These are phyloP conservation scores for Ia io DNA, from an alignment of 2,113 vertebrate genomes.

Conservation along the genomic window DNA sequence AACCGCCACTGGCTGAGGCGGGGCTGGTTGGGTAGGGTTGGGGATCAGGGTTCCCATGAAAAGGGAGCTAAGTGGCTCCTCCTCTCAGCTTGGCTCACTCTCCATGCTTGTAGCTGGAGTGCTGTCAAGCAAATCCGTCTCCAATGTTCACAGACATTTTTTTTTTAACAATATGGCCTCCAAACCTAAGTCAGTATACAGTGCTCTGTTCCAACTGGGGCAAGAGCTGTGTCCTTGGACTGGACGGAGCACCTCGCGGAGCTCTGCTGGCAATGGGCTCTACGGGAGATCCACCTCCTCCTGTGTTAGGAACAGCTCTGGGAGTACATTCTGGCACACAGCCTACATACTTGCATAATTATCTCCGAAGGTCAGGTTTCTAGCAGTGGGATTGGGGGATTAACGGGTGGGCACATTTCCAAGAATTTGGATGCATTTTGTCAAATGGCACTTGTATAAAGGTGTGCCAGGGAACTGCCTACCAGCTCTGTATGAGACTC, in stretches of 20 bases:
- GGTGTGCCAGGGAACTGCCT: background rate
- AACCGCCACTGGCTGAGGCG: background rate
- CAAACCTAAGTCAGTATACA: too few species aligned
- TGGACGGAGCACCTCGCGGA: background rate
- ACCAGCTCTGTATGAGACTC: background rate
- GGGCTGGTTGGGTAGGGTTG: background rate
- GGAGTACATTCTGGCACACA: background rate
- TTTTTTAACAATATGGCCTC: background rate
- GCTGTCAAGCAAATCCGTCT: background rate
- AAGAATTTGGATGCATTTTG: background rate
- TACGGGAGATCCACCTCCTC: too few species aligned
- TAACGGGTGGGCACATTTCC: background rate
- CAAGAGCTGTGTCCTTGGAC: background rate
- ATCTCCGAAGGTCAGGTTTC: background rate
- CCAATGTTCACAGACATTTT: background rate
- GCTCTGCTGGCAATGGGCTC: background rate
- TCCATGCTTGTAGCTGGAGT: background rate
- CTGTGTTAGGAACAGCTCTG: background rate
- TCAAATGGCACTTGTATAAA: background rate
- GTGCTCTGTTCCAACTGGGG: background rate
- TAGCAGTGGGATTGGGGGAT: background rate
- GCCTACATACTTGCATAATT: background rate
- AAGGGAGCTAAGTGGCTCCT: background rate
- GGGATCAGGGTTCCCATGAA: background rate
- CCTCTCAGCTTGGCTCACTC: rapidly evolving